Conservation (phyloP, 2,888 invertebrate genomes). For the Mesodorylaimus sp. region DNA sequence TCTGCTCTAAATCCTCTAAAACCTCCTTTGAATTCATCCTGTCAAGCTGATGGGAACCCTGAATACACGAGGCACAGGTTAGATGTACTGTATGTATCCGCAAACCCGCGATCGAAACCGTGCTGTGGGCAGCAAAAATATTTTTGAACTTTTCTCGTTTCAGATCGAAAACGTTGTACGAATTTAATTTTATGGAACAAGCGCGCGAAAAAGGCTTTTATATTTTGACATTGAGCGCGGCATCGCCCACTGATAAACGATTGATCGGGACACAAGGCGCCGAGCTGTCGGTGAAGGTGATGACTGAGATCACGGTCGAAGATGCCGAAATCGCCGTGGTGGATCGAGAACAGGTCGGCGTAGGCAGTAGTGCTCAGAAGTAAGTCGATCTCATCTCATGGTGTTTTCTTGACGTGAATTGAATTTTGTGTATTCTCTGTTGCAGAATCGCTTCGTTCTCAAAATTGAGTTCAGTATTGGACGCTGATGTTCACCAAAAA, state of each 20-base stretch:
- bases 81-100: too few species aligned
- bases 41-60: too few species aligned
- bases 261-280: slow-evolving; percentile 41
- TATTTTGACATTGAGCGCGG: slow-evolving; percentile 54
- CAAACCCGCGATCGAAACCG: too few species aligned
- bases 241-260: slow-evolving; percentile 42
- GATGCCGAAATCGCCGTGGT: slow-evolving; percentile 66
- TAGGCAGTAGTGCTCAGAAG: slow-evolving; percentile 41
- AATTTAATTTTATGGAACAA: slow-evolving; percentile 51
- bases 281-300: slow-evolving; percentile 33
- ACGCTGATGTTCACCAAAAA: slow-evolving; percentile 75
- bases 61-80: too few species aligned
- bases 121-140: too few species aligned
- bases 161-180: slow-evolving; percentile 43
- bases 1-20: too few species aligned
- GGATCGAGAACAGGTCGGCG: slow-evolving; percentile 70
- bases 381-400: background rate
- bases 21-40: too few species aligned
- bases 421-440: background rate
- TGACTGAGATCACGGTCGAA: slow-evolving; percentile 40
- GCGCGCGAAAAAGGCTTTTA: slow-evolving; percentile 55
- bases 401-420: background rate
- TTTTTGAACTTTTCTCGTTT: too few species aligned
- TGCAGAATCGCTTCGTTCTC: background rate
- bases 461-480: slow-evolving; percentile 48